Percentiles rank a stretch among this genome's conserved stretches.
Evolutionary conservation across 2,888 invertebrate species (phyloP).

Genomic region (Hydraecia micacea): DNA sequence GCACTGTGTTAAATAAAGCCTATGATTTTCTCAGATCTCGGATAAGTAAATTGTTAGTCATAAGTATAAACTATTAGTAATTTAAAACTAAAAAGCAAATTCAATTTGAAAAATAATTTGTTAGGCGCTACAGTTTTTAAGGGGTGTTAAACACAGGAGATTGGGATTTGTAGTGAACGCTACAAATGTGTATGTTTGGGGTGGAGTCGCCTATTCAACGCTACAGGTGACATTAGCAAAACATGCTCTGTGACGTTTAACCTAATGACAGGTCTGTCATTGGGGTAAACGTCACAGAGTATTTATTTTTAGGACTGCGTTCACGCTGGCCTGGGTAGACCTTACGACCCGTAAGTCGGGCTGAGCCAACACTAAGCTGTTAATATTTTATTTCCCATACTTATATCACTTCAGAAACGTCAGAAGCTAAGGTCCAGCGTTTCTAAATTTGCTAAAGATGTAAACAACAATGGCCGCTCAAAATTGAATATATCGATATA

Average conservation of each 20-base stretch:
- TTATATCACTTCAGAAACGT: background rate
- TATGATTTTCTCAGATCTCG: slow-evolving; percentile 48
- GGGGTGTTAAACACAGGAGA: slow-evolving; percentile 42
- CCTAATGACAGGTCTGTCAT: background rate
- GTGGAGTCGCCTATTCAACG: background rate
- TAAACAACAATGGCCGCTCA: no score
- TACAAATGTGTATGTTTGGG: background rate
- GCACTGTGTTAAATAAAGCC: background rate
- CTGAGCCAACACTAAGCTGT: no score
- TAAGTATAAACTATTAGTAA: slow-evolving; percentile 10
- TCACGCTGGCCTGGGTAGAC: no score
- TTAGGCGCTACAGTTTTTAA: slow-evolving; percentile 19
- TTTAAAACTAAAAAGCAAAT: slow-evolving; percentile 19
- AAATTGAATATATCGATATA: no score
- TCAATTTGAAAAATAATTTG: slow-evolving; percentile 12
- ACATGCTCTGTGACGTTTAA: background rate
- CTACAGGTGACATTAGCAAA: background rate
- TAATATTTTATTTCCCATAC: no score
- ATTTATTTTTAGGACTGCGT: background rate
- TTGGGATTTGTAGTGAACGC: background rate
- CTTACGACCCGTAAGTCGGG: no score
- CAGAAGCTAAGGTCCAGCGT: background rate
- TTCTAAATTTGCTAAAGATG: no score
- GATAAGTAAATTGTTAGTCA: slow-evolving; percentile 18
- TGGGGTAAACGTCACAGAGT: background rate